phyloP scores from a whole-genome alignment of 2,113 vertebrate species.

The Agelaius phoeniceus region DNA sequence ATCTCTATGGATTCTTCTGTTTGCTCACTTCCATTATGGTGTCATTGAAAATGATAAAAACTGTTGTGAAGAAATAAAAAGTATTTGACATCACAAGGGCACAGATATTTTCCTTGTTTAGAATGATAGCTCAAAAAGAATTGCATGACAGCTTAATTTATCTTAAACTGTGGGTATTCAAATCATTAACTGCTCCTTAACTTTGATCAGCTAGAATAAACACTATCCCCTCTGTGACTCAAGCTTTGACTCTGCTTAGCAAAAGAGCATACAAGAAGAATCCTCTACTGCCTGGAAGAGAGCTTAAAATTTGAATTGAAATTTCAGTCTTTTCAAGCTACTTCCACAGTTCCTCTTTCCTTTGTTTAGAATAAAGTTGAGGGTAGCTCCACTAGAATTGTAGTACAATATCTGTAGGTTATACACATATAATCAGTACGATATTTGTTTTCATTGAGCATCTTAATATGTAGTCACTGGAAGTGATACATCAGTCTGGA shows the following conservation, averaged over 20 bases:
- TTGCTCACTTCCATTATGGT: neutral
- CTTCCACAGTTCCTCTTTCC: neutral
- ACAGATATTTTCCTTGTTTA: neutral
- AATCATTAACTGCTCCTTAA: neutral
- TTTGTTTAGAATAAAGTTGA: neutral
- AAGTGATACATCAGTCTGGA: neutral
- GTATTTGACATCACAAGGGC: neutral
- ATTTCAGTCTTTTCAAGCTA: neutral
- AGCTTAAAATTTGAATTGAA: neutral
- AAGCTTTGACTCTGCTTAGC: neutral
- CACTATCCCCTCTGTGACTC: neutral
- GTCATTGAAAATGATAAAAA: neutral
- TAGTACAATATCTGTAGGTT: neutral
- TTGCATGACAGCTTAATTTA: neutral
- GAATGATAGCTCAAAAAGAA: neutral
- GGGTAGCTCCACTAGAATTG: neutral
- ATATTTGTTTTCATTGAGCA: neutral
- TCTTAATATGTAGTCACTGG: neutral
- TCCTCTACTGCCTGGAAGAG: neutral
- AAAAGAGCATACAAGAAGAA: neutral
- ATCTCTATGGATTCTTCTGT: neutral
- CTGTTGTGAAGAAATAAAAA: neutral
- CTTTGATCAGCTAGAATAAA: slow-evolving; percentile 13
- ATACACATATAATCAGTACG: neutral
- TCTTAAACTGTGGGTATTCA: neutral